Conservation (phyloP, 2,888 invertebrate species). For the Apodemia hepburni region DNA sequence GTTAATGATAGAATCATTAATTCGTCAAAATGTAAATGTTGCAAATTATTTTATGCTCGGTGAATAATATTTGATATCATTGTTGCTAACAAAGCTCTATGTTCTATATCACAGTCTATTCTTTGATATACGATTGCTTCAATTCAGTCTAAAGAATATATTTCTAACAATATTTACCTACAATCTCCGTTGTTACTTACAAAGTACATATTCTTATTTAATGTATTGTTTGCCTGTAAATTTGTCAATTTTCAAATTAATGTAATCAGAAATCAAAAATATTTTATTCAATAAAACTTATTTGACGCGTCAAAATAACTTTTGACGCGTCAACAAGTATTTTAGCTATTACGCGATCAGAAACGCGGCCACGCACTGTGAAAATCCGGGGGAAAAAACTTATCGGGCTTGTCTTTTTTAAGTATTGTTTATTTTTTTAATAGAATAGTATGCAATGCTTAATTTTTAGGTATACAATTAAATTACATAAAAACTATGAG, state of each 20-base stretch:
- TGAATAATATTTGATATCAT: not conserved
- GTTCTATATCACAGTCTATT: not conserved
- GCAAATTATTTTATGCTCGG: not conserved
- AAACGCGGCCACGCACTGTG: too few relatives aligned
- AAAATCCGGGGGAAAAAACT: too few relatives aligned
- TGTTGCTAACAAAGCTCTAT: conserved; percentile 5
- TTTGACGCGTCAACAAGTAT: too few relatives aligned
- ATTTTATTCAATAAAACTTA: too few relatives aligned
- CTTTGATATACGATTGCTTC: conserved; percentile 5
- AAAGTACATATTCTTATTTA: not conserved
- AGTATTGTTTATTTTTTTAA: too few relatives aligned
- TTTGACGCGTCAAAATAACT: too few relatives aligned
- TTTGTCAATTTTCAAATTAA: not conserved
- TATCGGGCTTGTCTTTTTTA: too few relatives aligned
- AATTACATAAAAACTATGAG: too few relatives aligned
- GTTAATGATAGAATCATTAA: not conserved
- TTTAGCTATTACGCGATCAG: too few relatives aligned
- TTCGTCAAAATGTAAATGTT: not conserved
- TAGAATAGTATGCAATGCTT: too few relatives aligned
- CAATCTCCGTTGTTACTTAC: not conserved
- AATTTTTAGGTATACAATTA: too few relatives aligned
- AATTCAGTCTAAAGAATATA: not conserved
- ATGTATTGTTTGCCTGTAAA: not conserved
- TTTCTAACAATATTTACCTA: not conserved
- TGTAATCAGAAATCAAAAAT: too few relatives aligned